phyloP scores from a whole-genome alignment of 2,888 invertebrate species.

The Pemphredon lugubris region DNA sequence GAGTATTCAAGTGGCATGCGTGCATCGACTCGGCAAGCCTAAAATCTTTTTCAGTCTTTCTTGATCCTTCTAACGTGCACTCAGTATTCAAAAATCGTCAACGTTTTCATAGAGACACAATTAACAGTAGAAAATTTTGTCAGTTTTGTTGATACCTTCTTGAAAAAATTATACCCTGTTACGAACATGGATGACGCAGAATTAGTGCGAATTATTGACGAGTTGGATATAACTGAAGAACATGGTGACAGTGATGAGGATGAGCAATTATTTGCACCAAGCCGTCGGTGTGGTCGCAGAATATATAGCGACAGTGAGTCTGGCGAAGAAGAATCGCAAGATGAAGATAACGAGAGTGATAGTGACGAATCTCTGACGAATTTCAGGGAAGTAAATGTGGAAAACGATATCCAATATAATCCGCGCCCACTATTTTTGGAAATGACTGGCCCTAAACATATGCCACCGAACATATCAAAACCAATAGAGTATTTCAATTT shows the following conservation, averaged over 20 bases:
- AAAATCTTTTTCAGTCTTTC: conserved; percentile 36
- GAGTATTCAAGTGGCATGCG: conserved; percentile 28
- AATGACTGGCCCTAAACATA: background rate
- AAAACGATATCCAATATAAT: conserved; percentile 4
- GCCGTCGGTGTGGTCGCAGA: conserved; percentile 26
- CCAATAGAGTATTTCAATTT: conserved; percentile 8
- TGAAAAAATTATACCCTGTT: conserved; percentile 15
- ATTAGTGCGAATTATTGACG: conserved; percentile 25
- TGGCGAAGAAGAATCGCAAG: conserved; percentile 12
- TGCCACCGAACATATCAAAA: conserved; percentile 2
- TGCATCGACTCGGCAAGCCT: conserved; percentile 33
- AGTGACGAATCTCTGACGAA: conserved; percentile 2
- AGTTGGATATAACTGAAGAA: conserved; percentile 16
- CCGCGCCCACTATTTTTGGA: background rate
- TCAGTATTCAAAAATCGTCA: conserved; percentile 30
- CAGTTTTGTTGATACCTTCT: conserved; percentile 16
- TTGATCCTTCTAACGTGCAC: conserved; percentile 32
- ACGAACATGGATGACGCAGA: conserved; percentile 26
- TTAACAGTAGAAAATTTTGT: conserved; percentile 12
- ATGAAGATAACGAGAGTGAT: background rate
- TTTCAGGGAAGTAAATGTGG: conserved; percentile 8
- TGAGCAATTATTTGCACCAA: conserved; percentile 32
- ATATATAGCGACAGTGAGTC: conserved; percentile 35
- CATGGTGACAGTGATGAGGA: conserved; percentile 24
- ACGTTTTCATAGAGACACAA: conserved; percentile 15